These are phyloP conservation scores for Pristionchus fissidentatus DNA, from an alignment of 2,888 invertebrate genomes.

Conservation along the genomic window DNA sequence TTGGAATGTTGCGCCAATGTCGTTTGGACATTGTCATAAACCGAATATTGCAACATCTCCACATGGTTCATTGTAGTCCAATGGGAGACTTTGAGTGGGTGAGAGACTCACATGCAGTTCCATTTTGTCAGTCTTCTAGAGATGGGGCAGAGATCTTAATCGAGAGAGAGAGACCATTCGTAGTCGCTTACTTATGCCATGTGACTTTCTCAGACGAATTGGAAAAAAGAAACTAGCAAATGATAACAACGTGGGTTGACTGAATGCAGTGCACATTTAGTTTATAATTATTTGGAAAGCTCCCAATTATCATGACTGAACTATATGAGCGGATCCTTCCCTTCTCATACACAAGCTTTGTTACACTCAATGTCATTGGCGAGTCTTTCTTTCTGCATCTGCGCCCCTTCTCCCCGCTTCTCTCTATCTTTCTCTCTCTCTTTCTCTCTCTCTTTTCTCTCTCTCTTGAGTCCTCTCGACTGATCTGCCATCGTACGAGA, in stretches of 20 bases:
- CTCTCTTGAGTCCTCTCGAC: constrained; percentile 22
- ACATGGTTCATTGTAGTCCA: background rate
- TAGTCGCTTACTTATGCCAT: background rate
- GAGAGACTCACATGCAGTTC: background rate
- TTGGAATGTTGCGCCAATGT: constrained; percentile 19
- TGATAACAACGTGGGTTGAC: constrained; percentile 14
- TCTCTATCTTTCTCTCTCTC: background rate
- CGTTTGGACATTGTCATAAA: constrained; percentile 31
- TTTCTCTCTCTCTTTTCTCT: background rate
- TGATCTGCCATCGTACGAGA: constrained; percentile 23
- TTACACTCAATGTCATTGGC: background rate
- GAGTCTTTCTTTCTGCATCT: constrained; percentile 43
- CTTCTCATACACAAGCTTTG: constrained; percentile 19
- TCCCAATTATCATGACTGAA: background rate
- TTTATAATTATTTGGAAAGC: too few relatives aligned
- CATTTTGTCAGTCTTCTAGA: background rate
- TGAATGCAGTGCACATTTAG: background rate
- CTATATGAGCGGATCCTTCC: constrained; percentile 1
- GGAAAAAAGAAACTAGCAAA: constrained; percentile 1
- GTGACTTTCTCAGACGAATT: constrained; percentile 4
- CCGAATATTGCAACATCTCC: constrained; percentile 23
- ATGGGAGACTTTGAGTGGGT: background rate
- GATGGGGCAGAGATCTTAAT: background rate
- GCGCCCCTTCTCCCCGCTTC: background rate
- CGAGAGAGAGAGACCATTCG: background rate